Percentiles rank a stretch among this genome's conserved stretches.
These are phyloP conservation scores for Sarcophaga caerulescens DNA, from an alignment of 2,888 invertebrate genomes.

Conservation along the genomic window DNA sequence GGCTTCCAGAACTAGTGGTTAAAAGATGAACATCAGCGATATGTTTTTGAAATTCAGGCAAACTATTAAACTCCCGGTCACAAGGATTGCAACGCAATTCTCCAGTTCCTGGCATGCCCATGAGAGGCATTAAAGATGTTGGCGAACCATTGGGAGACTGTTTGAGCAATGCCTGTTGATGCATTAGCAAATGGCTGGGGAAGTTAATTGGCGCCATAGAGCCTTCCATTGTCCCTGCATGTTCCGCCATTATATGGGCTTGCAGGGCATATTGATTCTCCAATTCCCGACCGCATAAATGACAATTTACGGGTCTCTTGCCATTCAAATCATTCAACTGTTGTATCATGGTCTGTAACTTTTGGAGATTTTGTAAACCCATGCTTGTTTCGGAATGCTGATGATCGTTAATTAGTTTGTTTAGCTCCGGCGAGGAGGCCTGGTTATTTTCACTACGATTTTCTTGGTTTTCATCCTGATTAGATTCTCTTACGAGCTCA, in stretches of 20 bases:
- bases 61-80: constrained; percentile 84
- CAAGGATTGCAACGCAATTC: constrained; percentile 79
- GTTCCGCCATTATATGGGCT: constrained; percentile 80
- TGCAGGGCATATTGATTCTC: constrained; percentile 87
- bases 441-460: constrained; percentile 65
- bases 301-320: constrained; percentile 84
- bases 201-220: constrained; percentile 71
- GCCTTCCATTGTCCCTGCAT: constrained; percentile 71
- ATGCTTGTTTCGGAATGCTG: constrained; percentile 84
- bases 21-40: constrained; percentile 85
- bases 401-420: constrained; percentile 68
- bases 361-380: constrained; percentile 92
- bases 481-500: constrained; percentile 57
- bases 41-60: constrained; percentile 87
- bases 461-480: constrained; percentile 69
- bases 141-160: constrained; percentile 75
- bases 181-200: constrained; percentile 72
- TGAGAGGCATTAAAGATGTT: constrained; percentile 63
- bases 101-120: constrained; percentile 66
- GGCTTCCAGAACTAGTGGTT: constrained; percentile 73
- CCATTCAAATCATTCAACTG: constrained; percentile 91
- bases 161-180: constrained; percentile 72
- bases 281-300: constrained; percentile 87
- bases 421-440: constrained; percentile 66
- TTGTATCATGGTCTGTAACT: constrained; percentile 94